Conservation (phyloP, 2,113 vertebrate genomes). For the Daboia siamensis region DNA sequence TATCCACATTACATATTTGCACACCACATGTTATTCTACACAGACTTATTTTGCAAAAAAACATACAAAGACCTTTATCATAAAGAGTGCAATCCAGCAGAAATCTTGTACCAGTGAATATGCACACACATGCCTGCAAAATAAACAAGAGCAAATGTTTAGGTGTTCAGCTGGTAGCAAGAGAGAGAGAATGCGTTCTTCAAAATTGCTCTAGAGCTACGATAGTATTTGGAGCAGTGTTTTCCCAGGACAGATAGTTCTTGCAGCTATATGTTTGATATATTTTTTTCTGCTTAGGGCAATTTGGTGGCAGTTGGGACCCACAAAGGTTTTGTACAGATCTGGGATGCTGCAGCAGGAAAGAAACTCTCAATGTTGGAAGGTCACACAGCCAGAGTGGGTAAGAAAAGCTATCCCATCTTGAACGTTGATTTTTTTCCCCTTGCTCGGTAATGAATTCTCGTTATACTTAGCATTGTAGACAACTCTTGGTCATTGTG, state of each 20-base stretch:
- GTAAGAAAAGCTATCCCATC: conserved; percentile 69
- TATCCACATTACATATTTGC: not conserved
- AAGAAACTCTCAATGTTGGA: conserved; percentile 94
- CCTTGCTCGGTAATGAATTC: not conserved
- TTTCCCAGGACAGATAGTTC: not conserved
- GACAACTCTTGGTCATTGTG: not conserved
- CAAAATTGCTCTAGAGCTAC: not conserved
- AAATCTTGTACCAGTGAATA: not conserved
- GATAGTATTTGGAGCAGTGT: not conserved
- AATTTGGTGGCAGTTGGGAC: conserved; percentile 96
- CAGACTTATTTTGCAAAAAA: not conserved
- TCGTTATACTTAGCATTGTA: not conserved
- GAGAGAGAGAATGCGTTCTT: not conserved
- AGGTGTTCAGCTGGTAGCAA: not conserved
- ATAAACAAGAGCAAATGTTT: not conserved
- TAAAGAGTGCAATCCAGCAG: not conserved
- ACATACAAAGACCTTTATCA: not conserved
- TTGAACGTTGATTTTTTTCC: not conserved
- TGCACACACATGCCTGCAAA: not conserved
- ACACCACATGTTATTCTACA: not conserved
- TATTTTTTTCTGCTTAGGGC: conserved; percentile 71
- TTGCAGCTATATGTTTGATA: not conserved
- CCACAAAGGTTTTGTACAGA: conserved; percentile 97
- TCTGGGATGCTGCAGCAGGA: conserved; percentile 96
- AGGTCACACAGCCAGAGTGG: conserved; percentile 94